Base-by-base conservation (phyloP, 2,113 vertebrate species). In the Upupa epops region DNA sequence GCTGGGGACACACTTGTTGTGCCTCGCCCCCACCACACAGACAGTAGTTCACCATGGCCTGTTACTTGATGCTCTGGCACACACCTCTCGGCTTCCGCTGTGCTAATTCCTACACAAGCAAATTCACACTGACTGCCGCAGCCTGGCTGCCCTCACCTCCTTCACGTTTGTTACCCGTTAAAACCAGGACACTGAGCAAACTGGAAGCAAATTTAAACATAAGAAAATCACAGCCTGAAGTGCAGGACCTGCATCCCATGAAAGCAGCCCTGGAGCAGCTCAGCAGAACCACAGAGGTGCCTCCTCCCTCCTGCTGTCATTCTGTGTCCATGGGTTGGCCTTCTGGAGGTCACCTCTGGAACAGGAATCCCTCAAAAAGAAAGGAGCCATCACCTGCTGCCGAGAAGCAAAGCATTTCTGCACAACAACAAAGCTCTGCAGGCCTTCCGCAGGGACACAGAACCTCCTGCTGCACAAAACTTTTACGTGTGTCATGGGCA, bases 271-370 rank as follows among this genome's bases (percentile, higher is more conserved):
- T 17, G 0, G 0, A 65, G n/a, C 21, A 54, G 34, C 75, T 75
- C 40, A 22, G 17, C 26, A 2, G 36, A 76, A 31, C 36, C 1
- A 0, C 1, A 1, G 1, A 76, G 31, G 13, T 32, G 28, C 24
- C 54, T 45, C 61, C 29, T 40, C 32, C 54, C 46, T 74, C 34
- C n/a, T 66, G 52, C 15, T 0, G 1, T 37, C n/a, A 5, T 11
- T 22, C 21, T 65, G 45, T 1, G 0, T 32, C 16, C 1, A 0
- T 4, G 10, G 14, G 17, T 16, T 1, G 1, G 29, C 25, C 31
- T 71, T 63, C 2, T 0, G 64, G 36, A 72, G 5, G 9, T 20
- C 37, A 79, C 32, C 32, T 60, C 46, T 51, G 10, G 3, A 36
- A 26, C 1, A 0, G 7, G 24, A 25, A 32, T 36, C 31, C 28